A percentile compares a stretch with the other conserved stretches of the same genome.
Evolutionary conservation across 2,888 invertebrate species (phyloP).

Genomic region (Hoplodrina ambigua): DNA sequence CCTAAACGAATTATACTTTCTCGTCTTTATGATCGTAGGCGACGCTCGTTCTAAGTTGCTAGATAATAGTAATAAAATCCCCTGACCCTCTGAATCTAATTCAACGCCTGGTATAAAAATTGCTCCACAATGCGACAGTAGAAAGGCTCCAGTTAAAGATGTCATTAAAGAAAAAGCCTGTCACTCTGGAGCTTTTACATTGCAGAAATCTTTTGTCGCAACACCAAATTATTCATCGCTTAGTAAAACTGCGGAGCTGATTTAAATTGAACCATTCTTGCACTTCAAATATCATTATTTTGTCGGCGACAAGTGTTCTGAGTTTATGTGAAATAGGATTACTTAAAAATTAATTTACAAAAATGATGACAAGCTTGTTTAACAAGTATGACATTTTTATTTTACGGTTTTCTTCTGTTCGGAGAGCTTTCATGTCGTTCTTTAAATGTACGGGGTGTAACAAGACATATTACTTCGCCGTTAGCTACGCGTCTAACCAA

Average conservation of each 20-base stretch:
- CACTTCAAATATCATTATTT: constrained; percentile 53
- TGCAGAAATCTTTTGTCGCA: constrained; percentile 72
- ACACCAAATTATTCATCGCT: constrained; percentile 69
- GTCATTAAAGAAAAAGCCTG: constrained; percentile 70
- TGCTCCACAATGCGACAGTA: constrained; percentile 56
- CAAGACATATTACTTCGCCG: no score
- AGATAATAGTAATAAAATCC: constrained; percentile 51
- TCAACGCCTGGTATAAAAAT: constrained; percentile 58
- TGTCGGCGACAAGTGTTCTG: constrained; percentile 25
- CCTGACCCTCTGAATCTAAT: constrained; percentile 47
- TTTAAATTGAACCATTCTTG: constrained; percentile 64
- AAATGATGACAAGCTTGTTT: constrained; percentile 3
- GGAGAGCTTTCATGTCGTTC: neutral
- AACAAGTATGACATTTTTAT: constrained; percentile 2
- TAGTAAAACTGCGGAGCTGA: constrained; percentile 60
- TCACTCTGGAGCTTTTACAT: constrained; percentile 66
- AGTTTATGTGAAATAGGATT: constrained; percentile 7
- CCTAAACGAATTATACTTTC: constrained; percentile 27
- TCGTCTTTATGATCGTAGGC: constrained; percentile 26
- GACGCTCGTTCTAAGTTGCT: constrained; percentile 38
- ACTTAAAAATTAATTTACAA: constrained; percentile 10
- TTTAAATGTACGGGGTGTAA: neutral
- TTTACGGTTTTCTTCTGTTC: neutral
- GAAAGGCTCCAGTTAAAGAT: constrained; percentile 63
- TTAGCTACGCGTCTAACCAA: no score